Base-by-base conservation (phyloP, 35 echinoderm and acorn worm genomes). In the Lytechinus variegatus region DNA sequence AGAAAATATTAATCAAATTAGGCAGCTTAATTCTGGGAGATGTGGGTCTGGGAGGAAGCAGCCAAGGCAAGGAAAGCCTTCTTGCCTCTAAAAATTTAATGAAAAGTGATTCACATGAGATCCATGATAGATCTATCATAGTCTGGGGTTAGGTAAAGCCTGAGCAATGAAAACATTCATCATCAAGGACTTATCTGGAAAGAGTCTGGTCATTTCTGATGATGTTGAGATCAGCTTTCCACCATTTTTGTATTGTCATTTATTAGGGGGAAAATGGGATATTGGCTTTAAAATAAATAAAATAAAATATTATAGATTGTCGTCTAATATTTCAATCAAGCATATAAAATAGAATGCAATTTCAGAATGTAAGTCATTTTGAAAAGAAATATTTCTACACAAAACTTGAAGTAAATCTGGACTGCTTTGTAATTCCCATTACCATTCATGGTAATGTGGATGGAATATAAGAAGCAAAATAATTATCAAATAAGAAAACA, bases 1-100 rank as follows among this genome's bases (percentile, higher is more conserved):
- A 79, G 66, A 79, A 79, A 79, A 79, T 79, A 79, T 79, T 79
- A 79, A 79, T 79, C 66, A 79, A 79, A 79, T 79, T 79, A 79
- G 66, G 66, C 66, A 79, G 66, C 16, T 79, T 79, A 79, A 79
- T 79, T 79, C 66, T 27, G 66, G 19, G n/a, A 16, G 16, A 79
- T 79, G 19, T 7, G 66, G 8, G 66, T 79, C 66, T 79, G 19
- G 14, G 4, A 79, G 66, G n/a, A 79, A 24, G 5, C 66, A 79
- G 14, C 12, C 66, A 79, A 24, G n/a, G 66, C 0, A 14, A 7
- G 66, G 66, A 79, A 24, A 79, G 66, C n/a, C 66, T 24, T 79
- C 66, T 3, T 4, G 66, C 14, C 66, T 79, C 66, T 5, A 16
- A 79, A 7, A 79, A 19, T 79, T 24, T 79, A 79, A 79, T 79